phyloP scores from a whole-genome alignment of 2,113 vertebrate species.

The Regulus satrapa region DNA sequence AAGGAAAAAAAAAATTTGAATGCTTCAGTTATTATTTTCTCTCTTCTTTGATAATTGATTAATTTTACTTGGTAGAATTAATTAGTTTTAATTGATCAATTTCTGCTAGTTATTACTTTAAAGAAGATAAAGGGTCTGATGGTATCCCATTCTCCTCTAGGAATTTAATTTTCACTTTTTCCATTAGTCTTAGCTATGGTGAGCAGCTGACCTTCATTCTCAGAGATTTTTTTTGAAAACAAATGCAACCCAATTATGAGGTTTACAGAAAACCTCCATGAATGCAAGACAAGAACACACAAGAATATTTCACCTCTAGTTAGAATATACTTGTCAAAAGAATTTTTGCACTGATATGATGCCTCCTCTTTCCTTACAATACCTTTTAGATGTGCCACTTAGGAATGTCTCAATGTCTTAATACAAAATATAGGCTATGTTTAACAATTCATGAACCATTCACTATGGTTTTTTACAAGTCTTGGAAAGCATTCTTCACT shows the following conservation, averaged over 20 bases:
- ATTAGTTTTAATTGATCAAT: not conserved
- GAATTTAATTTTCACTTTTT: not conserved
- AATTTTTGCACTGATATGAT: not conserved
- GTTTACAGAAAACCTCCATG: not conserved
- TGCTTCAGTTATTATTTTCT: not conserved
- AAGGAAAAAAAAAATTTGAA: not conserved
- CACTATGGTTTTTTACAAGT: not conserved
- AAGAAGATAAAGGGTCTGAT: not conserved
- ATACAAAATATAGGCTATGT: not conserved
- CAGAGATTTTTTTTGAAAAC: not conserved
- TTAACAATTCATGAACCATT: not conserved
- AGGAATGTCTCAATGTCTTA: not conserved
- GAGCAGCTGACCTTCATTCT: not conserved
- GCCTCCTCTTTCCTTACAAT: not conserved
- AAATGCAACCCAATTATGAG: not conserved
- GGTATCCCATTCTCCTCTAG: not conserved
- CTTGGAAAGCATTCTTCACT: not conserved
- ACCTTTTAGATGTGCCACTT: not conserved
- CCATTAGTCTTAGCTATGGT: not conserved
- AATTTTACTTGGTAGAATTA: not conserved
- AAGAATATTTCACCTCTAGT: not conserved
- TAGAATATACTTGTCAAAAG: not conserved
- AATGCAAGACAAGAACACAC: not conserved
- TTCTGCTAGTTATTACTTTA: not conserved
- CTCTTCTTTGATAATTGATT: not conserved